Evolutionary conservation across 2,797 vertebrate genomes (phyloP).

Genomic region (Bradypus variegatus): DNA sequence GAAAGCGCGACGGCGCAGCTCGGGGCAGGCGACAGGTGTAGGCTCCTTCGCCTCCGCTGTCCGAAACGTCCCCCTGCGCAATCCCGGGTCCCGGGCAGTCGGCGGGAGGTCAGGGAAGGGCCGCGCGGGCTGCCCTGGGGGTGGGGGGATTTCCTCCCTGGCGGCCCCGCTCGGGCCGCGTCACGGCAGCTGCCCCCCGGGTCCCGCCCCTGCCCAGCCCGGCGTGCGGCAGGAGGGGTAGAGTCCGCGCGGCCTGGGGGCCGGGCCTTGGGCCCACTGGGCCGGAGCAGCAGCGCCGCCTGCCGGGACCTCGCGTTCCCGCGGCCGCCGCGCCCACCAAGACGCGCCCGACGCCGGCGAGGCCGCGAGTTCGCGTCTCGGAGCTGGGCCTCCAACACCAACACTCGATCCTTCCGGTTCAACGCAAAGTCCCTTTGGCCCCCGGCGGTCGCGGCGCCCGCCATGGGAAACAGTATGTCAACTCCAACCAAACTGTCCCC

Average conservation of each 20-base stretch:
- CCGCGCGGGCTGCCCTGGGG: neutral
- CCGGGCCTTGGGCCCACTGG: neutral
- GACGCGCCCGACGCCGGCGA: neutral
- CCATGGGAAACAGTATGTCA: too few species aligned
- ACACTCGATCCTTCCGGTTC: too few species aligned
- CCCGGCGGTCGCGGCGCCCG: neutral
- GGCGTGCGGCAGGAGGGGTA: accelerated
- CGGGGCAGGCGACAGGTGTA: accelerated
- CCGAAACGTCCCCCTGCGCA: too few species aligned
- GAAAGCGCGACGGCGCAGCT: neutral
- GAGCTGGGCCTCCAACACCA: too few species aligned
- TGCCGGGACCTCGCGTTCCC: neutral
- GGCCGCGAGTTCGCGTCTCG: too few species aligned
- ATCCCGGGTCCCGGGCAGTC: too few species aligned
- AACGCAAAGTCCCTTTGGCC: neutral
- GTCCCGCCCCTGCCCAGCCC: too few species aligned
- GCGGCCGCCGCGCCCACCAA: neutral
- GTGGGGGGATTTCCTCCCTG: too few species aligned
- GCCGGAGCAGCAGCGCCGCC: constrained; percentile 50
- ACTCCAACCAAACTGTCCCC: too few species aligned
- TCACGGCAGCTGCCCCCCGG: too few species aligned
- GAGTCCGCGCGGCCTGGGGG: neutral
- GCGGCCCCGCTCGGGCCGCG: too few species aligned
- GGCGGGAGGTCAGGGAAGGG: neutral
- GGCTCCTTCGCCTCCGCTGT: neutral